Evolutionary conservation across 2,888 invertebrate species (phyloP), one percentile per base, ranked within the genome.

Genomic region (Machimus atricapillus): DNA sequence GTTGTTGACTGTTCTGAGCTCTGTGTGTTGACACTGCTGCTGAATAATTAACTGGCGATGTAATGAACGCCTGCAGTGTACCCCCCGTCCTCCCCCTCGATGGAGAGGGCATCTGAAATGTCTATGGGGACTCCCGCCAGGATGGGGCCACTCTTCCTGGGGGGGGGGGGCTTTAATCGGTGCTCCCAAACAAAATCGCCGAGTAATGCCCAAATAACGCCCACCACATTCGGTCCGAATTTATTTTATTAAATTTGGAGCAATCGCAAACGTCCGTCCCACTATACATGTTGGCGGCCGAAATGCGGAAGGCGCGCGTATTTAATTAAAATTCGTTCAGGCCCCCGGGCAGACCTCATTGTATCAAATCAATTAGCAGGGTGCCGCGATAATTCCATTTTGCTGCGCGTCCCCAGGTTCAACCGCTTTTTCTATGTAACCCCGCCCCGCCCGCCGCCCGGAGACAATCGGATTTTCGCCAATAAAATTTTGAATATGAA

Each of bases 41-140:
- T 81, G 81, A 81, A 81, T 81, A 81, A 81, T 81, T 81, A 81
- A 81, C 46, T 56, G 43, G 81, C 52, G 56, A 52, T 81, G 81
- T 81, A 81, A 81, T 81, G 81, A 81, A 81, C 46, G 43, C 46
- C 40, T 23, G 27, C 78, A 46, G 46, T 78, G 19, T 46, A 19
- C 43, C 19, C 19, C 1, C 66, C 19, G 23, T 0, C 66, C 12
- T 4, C 2, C 4, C 43, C 43, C 14, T 2, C 14, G 2, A 4
- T 16, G 9, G 43, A 16, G 66, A 19, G 23, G 19, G 14, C 9
- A 58, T 31, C 19, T 58, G 58, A 19, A 19, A 23, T 19, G 23
- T 58, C 58, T 58, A n/a, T n/a, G 58, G n/a, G 58, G 9, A 16
- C 19, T 58, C 52, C 52, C 52, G 14, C n/a, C n/a, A 19, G 52